Conservation (phyloP, 2,113 vertebrate genomes). For the Holacanthus passer region DNA sequence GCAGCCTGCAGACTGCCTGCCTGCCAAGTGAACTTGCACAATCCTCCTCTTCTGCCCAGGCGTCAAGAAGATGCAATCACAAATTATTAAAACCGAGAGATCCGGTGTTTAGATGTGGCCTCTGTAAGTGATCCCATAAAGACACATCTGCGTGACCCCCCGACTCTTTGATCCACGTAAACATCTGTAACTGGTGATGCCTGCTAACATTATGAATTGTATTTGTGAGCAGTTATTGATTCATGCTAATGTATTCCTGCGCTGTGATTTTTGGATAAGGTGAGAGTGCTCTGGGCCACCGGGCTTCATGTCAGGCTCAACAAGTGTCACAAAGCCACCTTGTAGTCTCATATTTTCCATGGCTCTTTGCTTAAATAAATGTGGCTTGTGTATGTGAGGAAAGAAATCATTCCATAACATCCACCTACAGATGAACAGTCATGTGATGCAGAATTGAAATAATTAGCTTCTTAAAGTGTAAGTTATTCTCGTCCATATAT, state of each 20-base stretch:
- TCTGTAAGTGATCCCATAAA: slow-evolving; percentile 36
- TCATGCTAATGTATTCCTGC: neutral
- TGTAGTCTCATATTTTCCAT: slow-evolving; percentile 15
- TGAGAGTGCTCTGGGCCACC: neutral
- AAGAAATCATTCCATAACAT: slow-evolving; percentile 3
- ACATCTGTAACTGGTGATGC: neutral
- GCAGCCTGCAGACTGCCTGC: no score
- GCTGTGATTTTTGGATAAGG: neutral
- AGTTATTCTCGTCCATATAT: neutral
- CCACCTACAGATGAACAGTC: neutral
- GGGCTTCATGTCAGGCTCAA: slow-evolving; percentile 18
- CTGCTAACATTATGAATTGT: no score
- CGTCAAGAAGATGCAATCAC: slow-evolving; percentile 79
- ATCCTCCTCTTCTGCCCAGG: slow-evolving; percentile 79
- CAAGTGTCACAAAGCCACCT: slow-evolving; percentile 46
- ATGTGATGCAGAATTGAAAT: neutral
- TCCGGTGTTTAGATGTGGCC: slow-evolving; percentile 44
- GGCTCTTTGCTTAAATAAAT: neutral
- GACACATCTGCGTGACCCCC: neutral
- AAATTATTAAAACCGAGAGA: slow-evolving; percentile 48
- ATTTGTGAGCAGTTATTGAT: slow-evolving; percentile 4
- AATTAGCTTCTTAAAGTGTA: no score
- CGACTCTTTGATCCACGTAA: neutral
- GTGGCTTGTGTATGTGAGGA: neutral
- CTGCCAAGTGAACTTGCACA: slow-evolving; percentile 87